These are phyloP conservation scores for Antheraea pernyi DNA, from an alignment of 1,140 invertebrate species.

Conservation along the genomic window DNA sequence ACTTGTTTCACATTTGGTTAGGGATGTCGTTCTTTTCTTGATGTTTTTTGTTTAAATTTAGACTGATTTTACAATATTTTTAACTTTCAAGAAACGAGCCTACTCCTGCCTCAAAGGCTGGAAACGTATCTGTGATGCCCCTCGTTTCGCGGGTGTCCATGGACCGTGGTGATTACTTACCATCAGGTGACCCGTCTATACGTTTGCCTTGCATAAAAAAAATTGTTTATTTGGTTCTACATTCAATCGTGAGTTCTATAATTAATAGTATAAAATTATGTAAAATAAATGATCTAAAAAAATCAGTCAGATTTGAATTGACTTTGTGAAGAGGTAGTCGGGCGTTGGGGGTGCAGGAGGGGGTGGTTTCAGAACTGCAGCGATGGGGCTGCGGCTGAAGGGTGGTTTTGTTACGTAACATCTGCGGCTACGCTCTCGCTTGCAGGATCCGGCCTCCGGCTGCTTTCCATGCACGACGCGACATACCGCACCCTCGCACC, in stretches of 20 bases:
- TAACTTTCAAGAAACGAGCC: too few relatives aligned
- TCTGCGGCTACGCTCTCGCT: constrained; percentile 34
- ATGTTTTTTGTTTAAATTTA: too few relatives aligned
- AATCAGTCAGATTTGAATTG: constrained; percentile 19
- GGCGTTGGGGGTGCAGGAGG: not conserved
- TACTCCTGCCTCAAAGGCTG: too few relatives aligned
- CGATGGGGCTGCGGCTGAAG: constrained; percentile 32
- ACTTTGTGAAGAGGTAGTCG: not conserved
- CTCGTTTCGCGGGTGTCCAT: too few relatives aligned
- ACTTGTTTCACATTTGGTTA: too few relatives aligned
- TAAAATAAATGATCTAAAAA: not conserved
- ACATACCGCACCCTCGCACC: constrained; percentile 13
- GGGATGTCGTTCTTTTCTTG: too few relatives aligned
- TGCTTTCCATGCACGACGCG: constrained; percentile 20
- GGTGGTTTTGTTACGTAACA: constrained; percentile 49
- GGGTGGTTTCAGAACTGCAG: constrained; percentile 48
- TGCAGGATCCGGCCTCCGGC: constrained; percentile 12
- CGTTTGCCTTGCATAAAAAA: not conserved
- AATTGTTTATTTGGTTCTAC: not conserved
- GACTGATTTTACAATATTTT: too few relatives aligned
- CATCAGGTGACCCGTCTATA: too few relatives aligned
- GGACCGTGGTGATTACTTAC: too few relatives aligned
- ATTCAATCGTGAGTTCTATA: not conserved
- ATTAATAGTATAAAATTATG: too few relatives aligned
- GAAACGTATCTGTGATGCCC: too few relatives aligned